A percentile compares a stretch with the other conserved stretches of the same genome.
These are phyloP conservation scores for Pyrrhia umbra DNA, from an alignment of 2,888 invertebrate species.

Conservation along the genomic window DNA sequence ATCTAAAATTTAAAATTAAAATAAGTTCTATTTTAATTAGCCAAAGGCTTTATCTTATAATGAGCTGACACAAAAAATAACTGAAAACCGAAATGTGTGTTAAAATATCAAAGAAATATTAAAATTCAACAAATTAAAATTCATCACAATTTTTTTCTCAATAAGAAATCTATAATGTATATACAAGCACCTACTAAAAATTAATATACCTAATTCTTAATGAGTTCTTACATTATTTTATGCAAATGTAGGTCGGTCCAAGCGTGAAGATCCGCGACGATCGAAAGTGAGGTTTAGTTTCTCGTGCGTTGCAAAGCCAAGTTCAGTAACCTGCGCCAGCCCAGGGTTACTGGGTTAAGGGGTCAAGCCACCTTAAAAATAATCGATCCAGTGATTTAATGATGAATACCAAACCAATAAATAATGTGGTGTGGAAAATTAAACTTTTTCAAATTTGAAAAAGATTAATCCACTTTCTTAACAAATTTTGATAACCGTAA, in stretches of 20 bases:
- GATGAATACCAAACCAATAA: conserved; percentile 17
- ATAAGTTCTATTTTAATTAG: too few relatives aligned
- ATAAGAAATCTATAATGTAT: too few relatives aligned
- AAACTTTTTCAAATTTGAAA: not conserved
- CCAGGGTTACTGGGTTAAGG: conserved; percentile 82
- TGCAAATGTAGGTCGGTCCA: conserved; percentile 65
- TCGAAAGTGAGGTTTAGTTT: conserved; percentile 82
- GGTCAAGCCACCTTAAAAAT: conserved; percentile 72
- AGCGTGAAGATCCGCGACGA: conserved; percentile 77
- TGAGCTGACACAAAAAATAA: too few relatives aligned
- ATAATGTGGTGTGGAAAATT: conserved; percentile 2
- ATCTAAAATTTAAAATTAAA: too few relatives aligned
- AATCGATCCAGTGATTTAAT: conserved; percentile 39
- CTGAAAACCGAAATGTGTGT: too few relatives aligned
- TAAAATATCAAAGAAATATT: too few relatives aligned
- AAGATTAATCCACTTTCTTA: conserved; percentile 28
- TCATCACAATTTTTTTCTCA: too few relatives aligned
- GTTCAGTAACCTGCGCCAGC: conserved; percentile 72
- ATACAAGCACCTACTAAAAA: too few relatives aligned
- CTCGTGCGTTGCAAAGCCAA: conserved; percentile 74
- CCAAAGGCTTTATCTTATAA: too few relatives aligned
- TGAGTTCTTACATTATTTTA: conserved; percentile 28
- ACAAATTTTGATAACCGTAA: not conserved
- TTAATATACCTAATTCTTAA: too few relatives aligned
- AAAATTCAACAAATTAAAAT: too few relatives aligned